phyloP scores from a whole-genome alignment of 53 echinoderm and acorn worm genomes.

The Astropecten irregularis region DNA sequence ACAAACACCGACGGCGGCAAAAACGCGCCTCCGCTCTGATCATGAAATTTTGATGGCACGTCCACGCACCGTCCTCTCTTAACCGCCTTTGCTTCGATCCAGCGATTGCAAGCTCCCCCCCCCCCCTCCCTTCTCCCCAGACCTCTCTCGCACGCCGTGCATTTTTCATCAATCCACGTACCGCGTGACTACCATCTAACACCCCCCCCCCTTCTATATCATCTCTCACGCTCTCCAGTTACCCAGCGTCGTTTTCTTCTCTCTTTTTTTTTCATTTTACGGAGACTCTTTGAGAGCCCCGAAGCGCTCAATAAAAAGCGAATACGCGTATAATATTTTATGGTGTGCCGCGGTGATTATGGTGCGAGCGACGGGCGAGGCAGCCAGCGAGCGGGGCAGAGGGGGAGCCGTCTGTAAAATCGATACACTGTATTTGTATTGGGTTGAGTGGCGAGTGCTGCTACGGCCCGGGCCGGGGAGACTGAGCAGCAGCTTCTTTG shows the following conservation, averaged over 20 bases:
- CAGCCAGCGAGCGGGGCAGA: neutral
- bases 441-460: conserved; percentile 29
- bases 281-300: neutral
- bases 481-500: neutral
- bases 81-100: neutral
- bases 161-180: conserved; percentile 35
- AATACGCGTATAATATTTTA: conserved; percentile 38
- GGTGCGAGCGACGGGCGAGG: neutral
- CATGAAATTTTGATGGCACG: conserved; percentile 53
- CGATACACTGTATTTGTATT: conserved; percentile 49
- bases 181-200: neutral
- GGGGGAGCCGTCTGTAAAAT: neutral
- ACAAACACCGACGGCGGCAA: conserved; percentile 40
- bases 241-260: too few relatives aligned
- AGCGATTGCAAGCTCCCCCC: neutral
- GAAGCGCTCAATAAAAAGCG: conserved; percentile 13
- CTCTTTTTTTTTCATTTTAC: conserved; percentile 7
- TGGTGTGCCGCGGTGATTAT: neutral
- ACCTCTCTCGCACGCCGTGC: too few relatives aligned
- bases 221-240: too few relatives aligned
- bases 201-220: neutral
- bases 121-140: too few relatives aligned
- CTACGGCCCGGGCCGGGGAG: too few relatives aligned
- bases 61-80: neutral
- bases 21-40: conserved; percentile 42